Base-by-base conservation (phyloP, 2,888 invertebrate genomes). In the Diplazon laetatorius region DNA sequence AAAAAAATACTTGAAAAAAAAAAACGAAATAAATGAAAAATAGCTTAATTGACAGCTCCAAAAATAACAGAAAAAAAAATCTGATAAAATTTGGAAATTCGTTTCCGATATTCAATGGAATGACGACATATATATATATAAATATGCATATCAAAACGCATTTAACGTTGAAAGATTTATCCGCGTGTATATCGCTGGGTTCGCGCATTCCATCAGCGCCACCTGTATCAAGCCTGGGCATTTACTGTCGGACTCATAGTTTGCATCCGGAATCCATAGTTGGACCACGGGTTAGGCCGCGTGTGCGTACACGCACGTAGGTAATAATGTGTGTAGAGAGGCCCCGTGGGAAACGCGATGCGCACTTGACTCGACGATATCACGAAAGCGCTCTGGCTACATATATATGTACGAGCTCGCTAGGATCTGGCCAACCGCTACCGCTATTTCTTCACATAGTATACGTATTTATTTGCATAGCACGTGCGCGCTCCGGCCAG, bases 401-500 rank as follows among this genome's bases (percentile, higher is more conserved):
- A n/a, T n/a, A n/a, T n/a, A n/a, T n/a, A n/a, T n/a, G n/a, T n/a
- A 44, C 62, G 37, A 57, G 35, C 57, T 55, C 62, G 20, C 60
- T 48, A 52, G 65, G 14, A n/a, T 18, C 9, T 16, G 10, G n/a
- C n/a, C 66, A 25, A 62, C 48, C 60, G 60, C 55, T 65, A 48
- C 22, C 59, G 30, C 48, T 60, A 60, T 37, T 48, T 60, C 35
- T 75, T 46, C 69, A 48, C 70, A 66, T 57, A 63, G 66, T 73
- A n/a, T n/a, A 77, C 71, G 82, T 84, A 87, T 87, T 87, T 87
- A 85, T 87, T 86, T 85, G 86, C 86, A 82, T 82, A 86, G 85
- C 87, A 84, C 85, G 85, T 81, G 85, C 86, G 84, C 83, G 68
- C 39, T n/a, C 30, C 8, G 22, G 50, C 39, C 25, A 6, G 50